A percentile compares a stretch with the other conserved stretches of the same genome.
These are phyloP conservation scores for Hippoglossus hippoglossus DNA, from an alignment of 2,797 vertebrate species.

Conservation along the genomic window DNA sequence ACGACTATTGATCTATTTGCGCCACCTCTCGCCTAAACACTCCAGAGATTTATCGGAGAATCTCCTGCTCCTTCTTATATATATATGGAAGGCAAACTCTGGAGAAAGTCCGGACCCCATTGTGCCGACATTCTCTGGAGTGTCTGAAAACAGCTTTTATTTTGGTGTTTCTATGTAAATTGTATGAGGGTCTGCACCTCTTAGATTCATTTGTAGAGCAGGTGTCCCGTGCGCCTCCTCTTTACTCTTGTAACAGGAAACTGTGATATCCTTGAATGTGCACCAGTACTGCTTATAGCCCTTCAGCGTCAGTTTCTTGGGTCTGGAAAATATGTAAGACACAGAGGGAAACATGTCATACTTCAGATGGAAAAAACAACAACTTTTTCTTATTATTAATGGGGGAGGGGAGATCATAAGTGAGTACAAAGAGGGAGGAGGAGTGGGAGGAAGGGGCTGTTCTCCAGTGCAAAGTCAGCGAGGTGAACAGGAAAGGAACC, in stretches of 20 bases:
- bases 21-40: no score
- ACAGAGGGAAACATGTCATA: constrained; percentile 38
- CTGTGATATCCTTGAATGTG: constrained; percentile 99
- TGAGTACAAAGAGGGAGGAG: constrained; percentile 7
- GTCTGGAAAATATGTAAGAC: constrained; percentile 82
- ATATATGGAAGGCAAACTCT: no score
- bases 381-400: constrained; percentile 27
- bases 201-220: constrained; percentile 96
- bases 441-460: not conserved
- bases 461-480: constrained; percentile 57
- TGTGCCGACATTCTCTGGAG: no score
- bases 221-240: constrained; percentile 96
- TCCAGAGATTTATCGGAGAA: no score
- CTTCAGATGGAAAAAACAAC: constrained; percentile 32
- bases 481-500: constrained; percentile 46
- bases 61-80: no score
- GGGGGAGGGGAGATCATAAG: constrained; percentile 10
- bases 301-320: constrained; percentile 98
- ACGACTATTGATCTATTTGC: no score
- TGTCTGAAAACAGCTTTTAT: no score
- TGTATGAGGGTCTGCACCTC: constrained; percentile 83
- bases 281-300: constrained; percentile 99
- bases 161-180: constrained; percentile 10
- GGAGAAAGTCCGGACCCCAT: no score
- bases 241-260: constrained; percentile 98